Evolutionary conservation across 1,140 invertebrate genomes (phyloP), one percentile per base, ranked within the genome.

Genomic region (Planococcus citri): DNA sequence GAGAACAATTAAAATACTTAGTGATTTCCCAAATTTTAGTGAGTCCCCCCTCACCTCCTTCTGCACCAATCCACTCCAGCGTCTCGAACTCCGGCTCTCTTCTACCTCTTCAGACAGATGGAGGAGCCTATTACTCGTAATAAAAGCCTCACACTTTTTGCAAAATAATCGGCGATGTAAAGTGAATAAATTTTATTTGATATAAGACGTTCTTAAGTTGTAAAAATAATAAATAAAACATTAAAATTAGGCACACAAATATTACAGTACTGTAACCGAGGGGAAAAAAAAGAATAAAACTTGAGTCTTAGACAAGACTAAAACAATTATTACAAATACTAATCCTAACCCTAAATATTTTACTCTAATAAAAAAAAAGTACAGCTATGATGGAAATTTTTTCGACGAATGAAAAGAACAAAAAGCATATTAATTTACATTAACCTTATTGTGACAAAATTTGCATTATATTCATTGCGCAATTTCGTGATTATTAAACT

Each of bases 171-270:
- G n/a, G n/a, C n/a, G n/a, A n/a, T n/a, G n/a, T 64, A 27, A 64
- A 64, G 60, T 64, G 60, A 64, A 64, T 64, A 58, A 33, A 64
- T 64, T 64, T 64, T 64, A 64, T 64, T 64, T 64, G 60, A 64
- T 64, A 64, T 64, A 64, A 64, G 60, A 64, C 60, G 60, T 64
- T 64, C 60, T 64, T 64, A 64, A 64, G 22, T 64, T 25, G 60
- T 64, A 64, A 64, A 64, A 64, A 64, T 64, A 64, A 64, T 64
- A 64, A 64, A 64, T 64, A 64, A 64, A 64, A 64, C 60, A 64
- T 64, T 64, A 64, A 64, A 51, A 64, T 64, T 64, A 64, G 60
- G 60, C 60, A 64, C 60, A 64, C 60, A 64, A 64, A 64, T 64
- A 64, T 64, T 64, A 64, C 60, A 64, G 60, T 64, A 64, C 60